Evolutionary conservation across 2,888 invertebrate species (phyloP).

Genomic region (Oasisia sp.): DNA sequence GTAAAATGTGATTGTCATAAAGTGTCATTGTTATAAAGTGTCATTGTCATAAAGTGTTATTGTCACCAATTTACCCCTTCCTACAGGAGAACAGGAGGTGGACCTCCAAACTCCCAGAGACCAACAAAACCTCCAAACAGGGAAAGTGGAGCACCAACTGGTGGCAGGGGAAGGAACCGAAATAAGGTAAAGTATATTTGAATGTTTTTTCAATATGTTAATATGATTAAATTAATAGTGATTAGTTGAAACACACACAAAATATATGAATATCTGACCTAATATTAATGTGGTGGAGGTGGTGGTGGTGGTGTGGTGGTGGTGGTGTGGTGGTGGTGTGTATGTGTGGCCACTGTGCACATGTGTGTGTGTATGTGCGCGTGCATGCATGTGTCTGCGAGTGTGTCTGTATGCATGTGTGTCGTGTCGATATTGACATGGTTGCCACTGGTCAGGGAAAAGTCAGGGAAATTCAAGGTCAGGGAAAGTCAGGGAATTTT

Average conservation of each 20-base stretch:
- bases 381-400: no score
- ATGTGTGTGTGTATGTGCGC: no score
- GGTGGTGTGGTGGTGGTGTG: no score
- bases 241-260: neutral
- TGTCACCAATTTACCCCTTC: neutral
- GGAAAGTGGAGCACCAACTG: neutral
- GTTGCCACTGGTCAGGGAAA: no score
- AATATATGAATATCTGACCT: neutral
- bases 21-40: neutral
- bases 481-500: no score
- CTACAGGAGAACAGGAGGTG: neutral
- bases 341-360: no score
- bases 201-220: neutral
- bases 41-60: neutral
- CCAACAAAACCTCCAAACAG: neutral
- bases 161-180: neutral
- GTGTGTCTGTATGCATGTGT: no score
- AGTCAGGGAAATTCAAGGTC: no score
- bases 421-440: no score
- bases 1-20: no score
- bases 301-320: no score
- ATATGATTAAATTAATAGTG: neutral
- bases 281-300: no score
- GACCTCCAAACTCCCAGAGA: slow-evolving; percentile 1
- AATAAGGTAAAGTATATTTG: neutral